Evolutionary conservation across 2,113 vertebrate genomes (phyloP).

Genomic region (Carettochelys insculpta): DNA sequence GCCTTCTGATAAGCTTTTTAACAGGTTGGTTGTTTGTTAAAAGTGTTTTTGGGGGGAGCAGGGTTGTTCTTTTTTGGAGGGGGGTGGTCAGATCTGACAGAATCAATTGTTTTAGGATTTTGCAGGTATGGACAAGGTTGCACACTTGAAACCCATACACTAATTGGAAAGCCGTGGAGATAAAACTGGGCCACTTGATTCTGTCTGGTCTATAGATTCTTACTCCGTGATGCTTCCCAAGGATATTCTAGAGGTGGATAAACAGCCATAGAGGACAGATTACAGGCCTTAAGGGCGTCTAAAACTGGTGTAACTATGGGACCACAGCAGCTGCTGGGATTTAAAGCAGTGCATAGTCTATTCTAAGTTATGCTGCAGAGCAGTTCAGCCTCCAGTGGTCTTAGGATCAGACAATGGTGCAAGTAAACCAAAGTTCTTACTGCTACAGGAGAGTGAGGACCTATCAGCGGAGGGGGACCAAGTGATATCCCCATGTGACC

Average conservation of each 20-base stretch:
- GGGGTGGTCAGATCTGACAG: accelerated
- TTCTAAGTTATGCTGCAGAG: background rate
- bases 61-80: no score
- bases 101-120: background rate
- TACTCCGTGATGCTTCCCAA: background rate
- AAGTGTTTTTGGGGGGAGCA: background rate
- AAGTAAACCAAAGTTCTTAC: no score
- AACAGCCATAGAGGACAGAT: background rate
- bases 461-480: no score
- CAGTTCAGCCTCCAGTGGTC: background rate
- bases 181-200: background rate
- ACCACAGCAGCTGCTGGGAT: background rate
- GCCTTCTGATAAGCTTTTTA: constrained; percentile 80
- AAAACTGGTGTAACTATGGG: background rate
- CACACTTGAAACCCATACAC: accelerated
- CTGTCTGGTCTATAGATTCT: background rate
- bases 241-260: background rate
- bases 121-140: background rate
- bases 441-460: no score
- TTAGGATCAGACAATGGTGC: no score
- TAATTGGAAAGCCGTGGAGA: background rate
- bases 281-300: background rate
- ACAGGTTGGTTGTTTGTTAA: constrained; percentile 74
- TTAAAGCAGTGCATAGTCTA: background rate
- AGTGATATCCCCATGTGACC: no score